Conservation (phyloP, 2,797 vertebrate genomes). For the Sebastiscus tertius region DNA sequence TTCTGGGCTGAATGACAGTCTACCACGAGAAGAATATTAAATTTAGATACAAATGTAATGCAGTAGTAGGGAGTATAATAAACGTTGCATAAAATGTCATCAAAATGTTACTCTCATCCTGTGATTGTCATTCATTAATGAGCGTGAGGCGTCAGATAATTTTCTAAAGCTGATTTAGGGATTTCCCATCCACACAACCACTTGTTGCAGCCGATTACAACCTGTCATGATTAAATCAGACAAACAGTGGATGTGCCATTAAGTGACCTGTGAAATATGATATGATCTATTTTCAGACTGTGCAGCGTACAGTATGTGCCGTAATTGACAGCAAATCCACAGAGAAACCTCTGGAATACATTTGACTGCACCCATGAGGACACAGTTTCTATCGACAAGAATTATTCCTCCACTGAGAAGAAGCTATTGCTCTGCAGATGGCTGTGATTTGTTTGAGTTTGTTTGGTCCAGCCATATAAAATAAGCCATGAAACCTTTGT, state of each 20-base stretch:
- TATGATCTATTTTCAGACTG: neutral
- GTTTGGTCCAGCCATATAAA: neutral
- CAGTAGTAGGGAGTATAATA: neutral
- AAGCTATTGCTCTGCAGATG: neutral
- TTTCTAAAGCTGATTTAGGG: slow-evolving; percentile 6
- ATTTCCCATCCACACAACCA: slow-evolving; percentile 6
- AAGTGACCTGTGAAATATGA: neutral
- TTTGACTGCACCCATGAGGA: neutral
- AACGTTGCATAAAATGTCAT: neutral
- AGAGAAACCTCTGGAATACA: neutral
- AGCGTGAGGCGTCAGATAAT: neutral
- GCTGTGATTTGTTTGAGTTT: neutral
- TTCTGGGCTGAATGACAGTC: neutral
- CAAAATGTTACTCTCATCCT: neutral
- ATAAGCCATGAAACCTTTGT: neutral
- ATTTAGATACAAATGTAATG: neutral
- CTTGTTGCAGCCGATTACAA: slow-evolving; percentile 5
- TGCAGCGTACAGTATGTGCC: neutral
- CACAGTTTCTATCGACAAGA: neutral
- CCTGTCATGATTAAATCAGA: neutral
- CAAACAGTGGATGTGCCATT: neutral
- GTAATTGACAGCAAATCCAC: neutral
- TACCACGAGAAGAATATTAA: neutral
- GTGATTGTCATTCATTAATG: neutral
- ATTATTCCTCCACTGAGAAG: neutral